Evolutionary conservation across 2,888 invertebrate genomes (phyloP), one percentile per base, ranked within the genome.

Genomic region (Cantharis lateralis): DNA sequence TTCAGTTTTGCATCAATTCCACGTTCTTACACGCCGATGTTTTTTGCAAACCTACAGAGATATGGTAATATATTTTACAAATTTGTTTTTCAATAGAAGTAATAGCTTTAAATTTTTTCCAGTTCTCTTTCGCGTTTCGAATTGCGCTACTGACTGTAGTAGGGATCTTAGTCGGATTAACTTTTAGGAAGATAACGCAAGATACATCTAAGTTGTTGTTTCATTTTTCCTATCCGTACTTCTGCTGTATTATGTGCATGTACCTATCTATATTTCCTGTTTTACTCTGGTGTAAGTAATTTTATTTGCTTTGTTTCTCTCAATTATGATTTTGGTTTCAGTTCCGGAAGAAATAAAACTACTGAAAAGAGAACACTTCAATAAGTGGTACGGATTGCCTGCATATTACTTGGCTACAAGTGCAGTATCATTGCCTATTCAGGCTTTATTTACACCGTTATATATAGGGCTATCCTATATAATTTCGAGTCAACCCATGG

Each of bases 191-290:
- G 74, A 93, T 95, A 88, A 96, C 95, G 11, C 91, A 93, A 82
- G 95, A 95, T 82, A 95, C 93, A 0, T 94, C 95, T 0, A 95
- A 95, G 86, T 94, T 94, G 0, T 88, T 96, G 24, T 95, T 94
- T 86, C 95, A 95, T 88, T 96, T 95, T 84, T 95, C 95, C 10
- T 96, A 95, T 86, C 95, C 94, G 83, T 95, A 94, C 84, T 93
- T 94, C 1, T 94, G 94, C 78, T 90, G 94, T 15, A 95, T 96
- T 78, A 93, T 93, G 24, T 94, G 95, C 88, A 90, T 96, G 83
- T 96, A 95, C 85, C 90, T 95, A 71, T 95, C 96, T 0, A 93
- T 96, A 93, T 92, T 95, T 91, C 96, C 96, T 3, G 92, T 95
- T 64, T 87, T 96, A 70, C 87, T 95, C 80, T 91, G 94, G 82